phyloP scores from a whole-genome alignment of 2,113 vertebrate species.

The Perccottus glenii region DNA sequence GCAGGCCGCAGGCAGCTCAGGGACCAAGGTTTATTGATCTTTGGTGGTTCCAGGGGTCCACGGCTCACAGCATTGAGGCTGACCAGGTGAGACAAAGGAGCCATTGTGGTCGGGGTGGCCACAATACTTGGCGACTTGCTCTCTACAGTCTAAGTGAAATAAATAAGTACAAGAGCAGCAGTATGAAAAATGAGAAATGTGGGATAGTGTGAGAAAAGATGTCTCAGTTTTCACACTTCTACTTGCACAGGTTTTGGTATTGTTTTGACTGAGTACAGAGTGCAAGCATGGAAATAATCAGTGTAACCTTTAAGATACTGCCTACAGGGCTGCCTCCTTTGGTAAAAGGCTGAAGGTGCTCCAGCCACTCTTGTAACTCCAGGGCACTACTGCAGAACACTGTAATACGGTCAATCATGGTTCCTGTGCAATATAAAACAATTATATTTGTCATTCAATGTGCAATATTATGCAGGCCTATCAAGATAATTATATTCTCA shows the following conservation, averaged over 20 bases:
- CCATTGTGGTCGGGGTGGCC: constrained; percentile 46
- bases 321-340: constrained; percentile 85
- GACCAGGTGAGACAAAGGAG: constrained; percentile 79
- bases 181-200: too few relatives aligned
- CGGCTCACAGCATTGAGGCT: constrained; percentile 82
- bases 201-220: too few relatives aligned
- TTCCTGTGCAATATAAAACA: constrained; percentile 74
- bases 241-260: constrained; percentile 6
- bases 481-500: too few relatives aligned
- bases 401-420: constrained; percentile 82
- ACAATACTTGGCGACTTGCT: constrained; percentile 65
- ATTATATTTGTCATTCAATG: not conserved
- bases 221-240: constrained; percentile 35
- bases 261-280: constrained; percentile 18
- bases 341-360: constrained; percentile 87
- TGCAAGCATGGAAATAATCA: not conserved
- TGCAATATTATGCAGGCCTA: not conserved
- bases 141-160: constrained; percentile 58
- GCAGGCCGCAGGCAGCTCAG: constrained; percentile 96
- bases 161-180: not conserved
- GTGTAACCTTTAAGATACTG: constrained; percentile 79
- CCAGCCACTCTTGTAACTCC: constrained; percentile 94
- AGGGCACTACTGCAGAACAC: constrained; percentile 87
- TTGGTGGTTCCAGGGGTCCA: constrained; percentile 92
- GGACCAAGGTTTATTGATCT: constrained; percentile 94